Conservation (phyloP, 2,888 invertebrate genomes). For the Eupithecia exiguata region DNA sequence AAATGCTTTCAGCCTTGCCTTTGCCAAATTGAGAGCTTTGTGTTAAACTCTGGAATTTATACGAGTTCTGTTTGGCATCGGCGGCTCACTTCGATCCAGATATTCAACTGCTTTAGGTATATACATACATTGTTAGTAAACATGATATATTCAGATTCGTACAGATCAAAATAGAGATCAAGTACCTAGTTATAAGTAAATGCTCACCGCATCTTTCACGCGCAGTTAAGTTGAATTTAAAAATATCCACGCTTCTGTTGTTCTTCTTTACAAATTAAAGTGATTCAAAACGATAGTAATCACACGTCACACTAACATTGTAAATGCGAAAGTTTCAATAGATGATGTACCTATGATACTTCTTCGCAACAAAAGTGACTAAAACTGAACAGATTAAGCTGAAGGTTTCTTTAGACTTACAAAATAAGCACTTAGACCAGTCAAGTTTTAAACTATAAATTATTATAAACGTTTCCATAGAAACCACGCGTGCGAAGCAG, state of each 20-base stretch:
- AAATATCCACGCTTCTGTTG: not conserved
- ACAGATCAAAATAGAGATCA: constrained; percentile 22
- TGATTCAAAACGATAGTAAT: not conserved
- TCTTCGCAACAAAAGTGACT: not conserved
- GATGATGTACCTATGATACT: not conserved
- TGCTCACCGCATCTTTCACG: not conserved
- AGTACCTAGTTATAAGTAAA: constrained; percentile 1
- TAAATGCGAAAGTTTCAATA: not conserved
- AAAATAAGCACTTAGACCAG: no score
- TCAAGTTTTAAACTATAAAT: no score
- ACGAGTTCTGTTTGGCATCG: constrained; percentile 32
- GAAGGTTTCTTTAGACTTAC: not conserved
- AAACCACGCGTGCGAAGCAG: not conserved
- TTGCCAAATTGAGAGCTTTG: constrained; percentile 46
- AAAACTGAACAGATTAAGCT: not conserved
- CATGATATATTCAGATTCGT: constrained; percentile 17
- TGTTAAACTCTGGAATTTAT: constrained; percentile 33
- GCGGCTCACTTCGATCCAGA: constrained; percentile 19
- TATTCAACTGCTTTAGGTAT: constrained; percentile 11
- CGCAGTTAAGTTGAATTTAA: constrained; percentile 1
- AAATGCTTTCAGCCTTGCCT: constrained; percentile 26
- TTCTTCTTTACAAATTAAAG: not conserved
- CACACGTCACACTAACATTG: not conserved
- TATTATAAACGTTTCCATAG: not conserved
- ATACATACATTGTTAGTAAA: constrained; percentile 24